A percentile compares a stretch with the other conserved stretches of the same genome.
These are phyloP conservation scores for Parazoanthus atlanticus DNA, from an alignment of 92 coral and sea anemone species.

Conservation along the genomic window DNA sequence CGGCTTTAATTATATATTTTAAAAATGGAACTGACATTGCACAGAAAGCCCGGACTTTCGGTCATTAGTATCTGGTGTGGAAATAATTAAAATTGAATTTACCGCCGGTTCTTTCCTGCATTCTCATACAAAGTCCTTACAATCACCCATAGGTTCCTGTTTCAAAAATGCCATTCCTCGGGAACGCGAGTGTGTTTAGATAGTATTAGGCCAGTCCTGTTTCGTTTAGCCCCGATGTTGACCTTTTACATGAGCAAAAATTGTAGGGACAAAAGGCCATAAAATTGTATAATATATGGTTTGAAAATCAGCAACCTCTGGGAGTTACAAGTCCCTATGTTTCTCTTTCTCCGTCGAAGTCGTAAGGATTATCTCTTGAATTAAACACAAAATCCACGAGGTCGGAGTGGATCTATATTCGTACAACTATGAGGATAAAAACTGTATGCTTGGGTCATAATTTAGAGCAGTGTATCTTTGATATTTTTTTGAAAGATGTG, in stretches of 20 bases:
- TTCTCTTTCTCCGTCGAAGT: not conserved
- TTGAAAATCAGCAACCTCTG: not conserved
- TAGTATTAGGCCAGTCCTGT: not conserved
- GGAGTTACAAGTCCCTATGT: not conserved
- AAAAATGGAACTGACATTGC: too few relatives aligned
- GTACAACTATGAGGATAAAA: too few relatives aligned
- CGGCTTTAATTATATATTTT: too few relatives aligned
- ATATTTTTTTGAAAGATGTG: too few relatives aligned
- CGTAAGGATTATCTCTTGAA: not conserved
- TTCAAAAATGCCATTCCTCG: not conserved
- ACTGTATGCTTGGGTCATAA: too few relatives aligned
- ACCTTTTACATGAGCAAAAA: not conserved
- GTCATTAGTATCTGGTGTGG: not conserved
- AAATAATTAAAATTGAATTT: slow-evolving; percentile 5
- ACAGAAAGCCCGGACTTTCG: slow-evolving; percentile 2
- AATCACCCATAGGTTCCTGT: not conserved
- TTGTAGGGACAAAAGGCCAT: not conserved
- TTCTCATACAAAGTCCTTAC: not conserved
- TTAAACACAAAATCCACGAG: not conserved
- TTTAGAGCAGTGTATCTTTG: too few relatives aligned
- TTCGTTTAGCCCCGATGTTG: not conserved
- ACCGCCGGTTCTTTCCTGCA: not conserved
- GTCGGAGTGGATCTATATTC: not conserved
- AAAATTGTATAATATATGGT: not conserved
- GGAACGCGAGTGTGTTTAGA: not conserved